Evolutionary conservation across 2,113 vertebrate genomes (phyloP), one percentile per base, ranked within the genome.

Genomic region (Fregetta grallaria): DNA sequence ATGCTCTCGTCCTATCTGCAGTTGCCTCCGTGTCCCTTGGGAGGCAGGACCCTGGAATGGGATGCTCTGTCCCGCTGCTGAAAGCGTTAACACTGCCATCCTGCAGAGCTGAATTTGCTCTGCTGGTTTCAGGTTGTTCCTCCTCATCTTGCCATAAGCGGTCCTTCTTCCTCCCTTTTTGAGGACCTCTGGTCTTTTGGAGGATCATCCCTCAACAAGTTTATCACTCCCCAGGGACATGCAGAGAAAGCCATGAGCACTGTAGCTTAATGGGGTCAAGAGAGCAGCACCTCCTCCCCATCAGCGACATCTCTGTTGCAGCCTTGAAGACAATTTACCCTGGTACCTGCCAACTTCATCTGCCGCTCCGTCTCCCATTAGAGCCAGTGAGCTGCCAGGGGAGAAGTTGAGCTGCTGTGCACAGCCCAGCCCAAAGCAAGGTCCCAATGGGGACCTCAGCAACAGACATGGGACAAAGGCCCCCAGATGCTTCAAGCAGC

Each of bases 231-330:
- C 45, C 36, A 53, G 76, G 76, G 88, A 86, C 3, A 1, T 13
- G 26, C 50, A 87, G 86, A 84, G 83, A 91, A 86, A 84, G 75
- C 66, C 17, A 2, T 63, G 52, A 92, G 72, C 11, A 0, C n/a
- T 63, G 68, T 62, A 86, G 72, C 78, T 89, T 94, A 91, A 77
- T 94, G 73, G 38, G 89, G 68, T 96, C 86, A 80, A 67, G 73
- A 63, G 80, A 94, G 76, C 59, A 84, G 53, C 74, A 56, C 94
- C 70, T 94, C 90, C 81, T 94, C 73, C 90, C 65, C 77, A 86
- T 75, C 59, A 85, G 52, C 38, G 15, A 15, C 2, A 7, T 78
- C 88, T 92, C 70, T 79, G 61, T 79, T 22, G 2, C n/a, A 78
- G 56, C 40, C 71, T 40, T 67, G 44, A 72, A 67, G 77, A 79